Evolutionary conservation across 2,113 vertebrate genomes (phyloP).

Genomic region (Thamnophis sirtalis): DNA sequence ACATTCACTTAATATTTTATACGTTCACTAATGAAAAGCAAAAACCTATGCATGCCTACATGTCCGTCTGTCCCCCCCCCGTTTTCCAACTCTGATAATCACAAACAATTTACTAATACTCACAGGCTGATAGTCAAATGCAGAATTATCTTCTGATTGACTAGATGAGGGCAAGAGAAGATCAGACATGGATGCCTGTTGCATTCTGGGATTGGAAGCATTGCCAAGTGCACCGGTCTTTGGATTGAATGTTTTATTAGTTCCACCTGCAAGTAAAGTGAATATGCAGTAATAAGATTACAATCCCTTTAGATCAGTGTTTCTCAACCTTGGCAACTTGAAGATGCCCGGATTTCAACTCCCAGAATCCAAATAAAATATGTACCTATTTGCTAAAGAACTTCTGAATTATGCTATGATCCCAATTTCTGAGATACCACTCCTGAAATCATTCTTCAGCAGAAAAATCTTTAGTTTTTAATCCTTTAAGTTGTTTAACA

Average conservation of each 20-base stretch:
- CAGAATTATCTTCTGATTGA: slow-evolving; percentile 72
- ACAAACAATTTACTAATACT: slow-evolving; percentile 15
- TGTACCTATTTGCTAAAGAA: background rate
- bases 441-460: background rate
- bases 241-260: slow-evolving; percentile 74
- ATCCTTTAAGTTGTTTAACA: background rate
- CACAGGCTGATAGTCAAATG: slow-evolving; percentile 65
- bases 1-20: background rate
- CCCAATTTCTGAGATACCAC: background rate
- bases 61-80: too few species aligned
- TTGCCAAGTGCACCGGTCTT: slow-evolving; percentile 68
- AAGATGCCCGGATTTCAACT: too few species aligned
- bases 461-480: background rate
- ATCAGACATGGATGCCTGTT: slow-evolving; percentile 59
- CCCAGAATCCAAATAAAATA: background rate
- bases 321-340: too few species aligned
- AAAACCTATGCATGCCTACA: background rate
- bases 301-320: slow-evolving; percentile 4
- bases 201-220: slow-evolving; percentile 64
- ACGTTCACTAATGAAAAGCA: background rate
- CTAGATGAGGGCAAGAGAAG: slow-evolving; percentile 61
- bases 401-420: background rate
- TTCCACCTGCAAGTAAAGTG: slow-evolving; percentile 46
- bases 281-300: background rate
- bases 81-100: background rate